phyloP scores from a whole-genome alignment of 2,113 vertebrate species.

The Baryphthengus martii region DNA sequence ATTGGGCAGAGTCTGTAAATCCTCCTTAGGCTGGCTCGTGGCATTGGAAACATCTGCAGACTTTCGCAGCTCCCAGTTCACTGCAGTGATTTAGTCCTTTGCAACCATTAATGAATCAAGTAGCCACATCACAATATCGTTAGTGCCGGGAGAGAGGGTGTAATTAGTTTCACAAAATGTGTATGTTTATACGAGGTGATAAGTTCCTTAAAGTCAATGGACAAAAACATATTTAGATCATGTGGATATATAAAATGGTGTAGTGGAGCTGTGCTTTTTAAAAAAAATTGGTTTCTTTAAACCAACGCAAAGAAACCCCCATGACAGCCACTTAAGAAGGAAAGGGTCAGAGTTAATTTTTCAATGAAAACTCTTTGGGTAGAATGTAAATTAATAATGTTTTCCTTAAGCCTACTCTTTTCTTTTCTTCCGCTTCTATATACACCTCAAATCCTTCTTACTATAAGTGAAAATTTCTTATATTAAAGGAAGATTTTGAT shows the following conservation, averaged over 20 bases:
- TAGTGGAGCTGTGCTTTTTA: neutral
- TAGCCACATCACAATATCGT: neutral
- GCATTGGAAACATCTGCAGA: neutral
- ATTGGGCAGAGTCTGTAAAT: neutral
- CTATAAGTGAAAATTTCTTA: neutral
- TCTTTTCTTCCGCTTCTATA: fast-evolving
- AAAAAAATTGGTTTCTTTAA: neutral
- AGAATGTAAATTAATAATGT: neutral
- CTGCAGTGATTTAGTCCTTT: neutral
- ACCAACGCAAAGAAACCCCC: neutral
- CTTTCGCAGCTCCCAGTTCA: neutral
- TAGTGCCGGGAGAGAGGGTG: neutral
- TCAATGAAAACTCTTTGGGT: neutral
- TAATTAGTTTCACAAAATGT: neutral
- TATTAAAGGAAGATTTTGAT: neutral
- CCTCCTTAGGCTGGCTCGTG: neutral
- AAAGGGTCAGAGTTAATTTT: neutral
- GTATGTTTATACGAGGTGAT: neutral
- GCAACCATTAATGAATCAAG: neutral
- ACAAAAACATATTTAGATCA: neutral
- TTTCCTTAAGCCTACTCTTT: neutral
- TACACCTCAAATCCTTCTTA: neutral
- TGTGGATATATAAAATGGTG: neutral
- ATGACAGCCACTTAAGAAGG: neutral
- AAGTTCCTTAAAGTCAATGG: neutral